Evolutionary conservation across 1,140 invertebrate species (phyloP).

Genomic region (Drosophila murphyi): DNA sequence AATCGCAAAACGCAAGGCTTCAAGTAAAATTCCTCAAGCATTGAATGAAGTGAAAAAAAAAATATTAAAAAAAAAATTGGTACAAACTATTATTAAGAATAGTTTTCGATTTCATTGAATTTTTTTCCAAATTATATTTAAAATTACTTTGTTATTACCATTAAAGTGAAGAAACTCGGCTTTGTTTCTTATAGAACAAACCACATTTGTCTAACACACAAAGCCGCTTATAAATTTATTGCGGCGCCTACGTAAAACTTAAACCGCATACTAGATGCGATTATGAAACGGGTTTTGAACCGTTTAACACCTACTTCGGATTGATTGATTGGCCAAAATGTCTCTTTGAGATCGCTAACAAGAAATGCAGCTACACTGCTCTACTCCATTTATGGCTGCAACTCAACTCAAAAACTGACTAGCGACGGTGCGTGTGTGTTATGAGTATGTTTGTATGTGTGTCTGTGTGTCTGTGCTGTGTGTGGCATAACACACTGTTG

Average conservation of each 20-base stretch:
- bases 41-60: background rate
- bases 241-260: background rate
- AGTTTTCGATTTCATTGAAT: no score
- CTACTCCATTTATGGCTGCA: constrained; percentile 60
- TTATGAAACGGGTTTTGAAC: constrained; percentile 14
- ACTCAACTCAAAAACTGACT: constrained; percentile 10
- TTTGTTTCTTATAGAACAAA: background rate
- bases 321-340: constrained; percentile 40
- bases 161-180: no score
- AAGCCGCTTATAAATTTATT: background rate
- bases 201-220: background rate
- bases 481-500: constrained; percentile 14
- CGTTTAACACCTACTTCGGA: constrained; percentile 33
- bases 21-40: background rate
- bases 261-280: background rate
- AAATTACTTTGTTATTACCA: no score
- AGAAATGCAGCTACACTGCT: constrained; percentile 47
- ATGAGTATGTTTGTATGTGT: constrained; percentile 2
- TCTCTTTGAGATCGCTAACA: constrained; percentile 8
- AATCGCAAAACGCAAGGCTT: constrained; percentile 2
- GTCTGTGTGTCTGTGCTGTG: constrained; percentile 10
- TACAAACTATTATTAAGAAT: background rate
- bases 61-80: background rate
- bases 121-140: no score
- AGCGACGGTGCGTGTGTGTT: background rate